phyloP scores from a whole-genome alignment of 1,140 invertebrate genomes.

The Drosophila serrata region DNA sequence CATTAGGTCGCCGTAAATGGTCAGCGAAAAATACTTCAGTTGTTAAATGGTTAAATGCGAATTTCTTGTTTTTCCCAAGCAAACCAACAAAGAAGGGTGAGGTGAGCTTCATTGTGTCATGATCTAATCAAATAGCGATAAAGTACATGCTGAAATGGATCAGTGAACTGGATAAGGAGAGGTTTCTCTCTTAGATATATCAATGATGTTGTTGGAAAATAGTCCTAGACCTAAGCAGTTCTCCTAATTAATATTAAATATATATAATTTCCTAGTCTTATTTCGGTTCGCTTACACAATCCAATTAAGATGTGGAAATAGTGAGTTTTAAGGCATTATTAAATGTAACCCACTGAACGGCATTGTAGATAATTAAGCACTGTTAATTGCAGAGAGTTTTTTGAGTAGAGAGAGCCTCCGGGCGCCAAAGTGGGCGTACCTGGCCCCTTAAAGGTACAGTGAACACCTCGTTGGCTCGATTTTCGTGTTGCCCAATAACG shows the following conservation, averaged over 20 bases:
- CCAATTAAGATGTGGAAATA: conserved; percentile 41
- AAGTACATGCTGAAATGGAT: conserved; percentile 41
- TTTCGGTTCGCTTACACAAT: conserved; percentile 24
- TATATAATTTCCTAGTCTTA: neutral
- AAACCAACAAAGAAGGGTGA: conserved; percentile 18
- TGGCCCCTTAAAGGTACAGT: conserved; percentile 22
- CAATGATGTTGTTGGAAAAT: neutral
- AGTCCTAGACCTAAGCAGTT: neutral
- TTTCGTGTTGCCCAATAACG: conserved; percentile 48
- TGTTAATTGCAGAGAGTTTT: conserved; percentile 39
- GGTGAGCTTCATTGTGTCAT: conserved; percentile 26
- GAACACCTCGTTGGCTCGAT: conserved; percentile 9
- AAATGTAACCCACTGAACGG: conserved; percentile 45
- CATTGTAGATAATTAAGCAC: conserved; percentile 43
- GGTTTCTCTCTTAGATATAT: neutral
- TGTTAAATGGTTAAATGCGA: conserved; percentile 69
- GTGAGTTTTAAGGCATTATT: conserved; percentile 37
- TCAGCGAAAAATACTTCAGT: conserved; percentile 58
- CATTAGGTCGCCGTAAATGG: conserved; percentile 67
- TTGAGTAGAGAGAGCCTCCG: conserved; percentile 18
- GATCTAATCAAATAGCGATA: conserved; percentile 47
- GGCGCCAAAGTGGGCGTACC: conserved; percentile 39
- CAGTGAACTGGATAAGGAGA: neutral
- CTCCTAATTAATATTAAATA: neutral
- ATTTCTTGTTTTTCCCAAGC: conserved; percentile 67